Percentiles rank a stretch among this genome's conserved stretches.
Conservation (phyloP, 1,140 invertebrate species). For the Delia radicum region DNA sequence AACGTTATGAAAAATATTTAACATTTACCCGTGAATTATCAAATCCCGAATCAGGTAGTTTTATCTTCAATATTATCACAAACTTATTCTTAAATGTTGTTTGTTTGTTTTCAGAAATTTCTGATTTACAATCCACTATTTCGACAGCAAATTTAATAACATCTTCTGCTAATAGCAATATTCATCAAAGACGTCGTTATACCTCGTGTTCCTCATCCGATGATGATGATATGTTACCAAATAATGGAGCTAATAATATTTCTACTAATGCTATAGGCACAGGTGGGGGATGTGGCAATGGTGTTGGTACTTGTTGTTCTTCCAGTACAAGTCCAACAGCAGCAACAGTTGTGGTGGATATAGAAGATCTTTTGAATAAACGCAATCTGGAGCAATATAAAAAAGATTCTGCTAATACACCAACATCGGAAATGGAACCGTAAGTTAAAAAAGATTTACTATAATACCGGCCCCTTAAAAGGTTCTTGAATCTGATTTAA, state of each 20-base stretch:
- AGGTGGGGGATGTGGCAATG: slow-evolving; percentile 39
- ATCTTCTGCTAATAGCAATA: slow-evolving; percentile 32
- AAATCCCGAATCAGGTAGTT: slow-evolving; percentile 50
- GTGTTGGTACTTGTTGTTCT: slow-evolving; percentile 45
- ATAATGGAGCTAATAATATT: slow-evolving; percentile 34
- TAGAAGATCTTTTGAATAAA: slow-evolving; percentile 68
- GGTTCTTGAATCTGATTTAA: too few relatives aligned
- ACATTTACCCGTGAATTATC: slow-evolving; percentile 53
- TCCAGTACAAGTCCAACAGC: slow-evolving; percentile 41
- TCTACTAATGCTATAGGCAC: slow-evolving; percentile 33
- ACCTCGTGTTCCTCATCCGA: slow-evolving; percentile 50
- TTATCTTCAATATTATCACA: background rate
- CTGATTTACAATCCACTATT: slow-evolving; percentile 46
- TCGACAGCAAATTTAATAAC: slow-evolving; percentile 50
- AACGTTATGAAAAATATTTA: slow-evolving; percentile 59
- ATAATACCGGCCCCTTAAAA: too few relatives aligned
- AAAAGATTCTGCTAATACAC: slow-evolving; percentile 18
- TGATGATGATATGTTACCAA: slow-evolving; percentile 55
- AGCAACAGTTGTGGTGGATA: slow-evolving; percentile 63
- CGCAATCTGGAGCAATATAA: slow-evolving; percentile 27
- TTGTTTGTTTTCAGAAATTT: slow-evolving; percentile 27
- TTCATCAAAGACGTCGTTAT: slow-evolving; percentile 35
- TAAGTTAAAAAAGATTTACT: slow-evolving; percentile 30
- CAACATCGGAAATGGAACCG: slow-evolving; percentile 27
- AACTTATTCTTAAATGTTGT: background rate